Percentiles rank a stretch among this genome's conserved stretches.
Conservation (phyloP, 2,888 invertebrate genomes). For the Ypsolopha sequella region DNA sequence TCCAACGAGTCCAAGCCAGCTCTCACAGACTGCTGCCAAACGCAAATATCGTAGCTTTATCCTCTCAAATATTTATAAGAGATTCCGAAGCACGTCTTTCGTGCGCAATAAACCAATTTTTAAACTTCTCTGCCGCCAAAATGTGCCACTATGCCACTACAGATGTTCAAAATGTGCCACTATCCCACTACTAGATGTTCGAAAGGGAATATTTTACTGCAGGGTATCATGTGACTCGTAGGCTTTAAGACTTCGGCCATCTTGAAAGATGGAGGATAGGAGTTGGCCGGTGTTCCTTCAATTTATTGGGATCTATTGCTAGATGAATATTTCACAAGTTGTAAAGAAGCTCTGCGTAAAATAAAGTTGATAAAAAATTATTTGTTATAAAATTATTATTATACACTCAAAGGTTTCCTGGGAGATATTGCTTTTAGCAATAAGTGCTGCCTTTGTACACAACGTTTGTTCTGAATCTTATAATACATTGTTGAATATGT, state of each 20-base stretch:
- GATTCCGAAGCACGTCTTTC: constrained; percentile 34
- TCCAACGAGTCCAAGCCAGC: too few relatives aligned
- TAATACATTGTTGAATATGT: too few relatives aligned
- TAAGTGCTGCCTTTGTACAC: too few relatives aligned
- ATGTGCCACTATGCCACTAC: not conserved
- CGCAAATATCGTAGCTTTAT: constrained; percentile 38
- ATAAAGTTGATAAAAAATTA: too few relatives aligned
- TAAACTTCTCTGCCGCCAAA: constrained; percentile 16
- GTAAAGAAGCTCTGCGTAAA: too few relatives aligned
- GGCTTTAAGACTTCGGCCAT: not conserved
- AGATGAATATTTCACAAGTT: too few relatives aligned
- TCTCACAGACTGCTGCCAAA: constrained; percentile 16
- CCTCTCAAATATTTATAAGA: constrained; percentile 57
- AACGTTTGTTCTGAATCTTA: too few relatives aligned
- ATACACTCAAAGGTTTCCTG: too few relatives aligned
- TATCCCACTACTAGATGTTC: not conserved
- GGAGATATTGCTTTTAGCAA: too few relatives aligned
- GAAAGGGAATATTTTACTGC: constrained; percentile 3
- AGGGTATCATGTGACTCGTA: not conserved
- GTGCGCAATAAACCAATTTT: constrained; percentile 31
- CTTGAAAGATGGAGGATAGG: not conserved
- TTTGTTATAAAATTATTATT: too few relatives aligned
- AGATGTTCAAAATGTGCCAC: not conserved
- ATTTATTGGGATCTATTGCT: too few relatives aligned
- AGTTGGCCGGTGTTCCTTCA: not conserved